Evolutionary conservation across 1,140 invertebrate species (phyloP).

Genomic region (Ceratina calcarata): DNA sequence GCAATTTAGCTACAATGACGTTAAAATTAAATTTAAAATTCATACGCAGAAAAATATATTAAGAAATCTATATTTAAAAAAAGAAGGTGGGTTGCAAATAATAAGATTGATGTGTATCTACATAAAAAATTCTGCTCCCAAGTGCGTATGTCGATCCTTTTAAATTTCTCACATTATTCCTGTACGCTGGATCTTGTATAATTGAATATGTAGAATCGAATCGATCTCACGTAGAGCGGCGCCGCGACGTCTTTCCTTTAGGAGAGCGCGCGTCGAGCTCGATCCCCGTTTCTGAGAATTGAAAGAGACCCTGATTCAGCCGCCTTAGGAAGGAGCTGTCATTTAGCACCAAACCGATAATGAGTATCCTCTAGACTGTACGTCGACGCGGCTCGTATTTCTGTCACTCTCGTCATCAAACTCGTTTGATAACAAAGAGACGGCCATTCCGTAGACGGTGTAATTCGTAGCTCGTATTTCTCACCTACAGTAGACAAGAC

Average conservation of each 20-base stretch:
- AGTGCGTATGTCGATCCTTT: no score
- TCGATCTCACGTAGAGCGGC: conserved; percentile 38
- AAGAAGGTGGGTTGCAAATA: no score
- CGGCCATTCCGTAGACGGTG: conserved; percentile 58
- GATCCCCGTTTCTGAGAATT: conserved; percentile 21
- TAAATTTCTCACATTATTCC: no score
- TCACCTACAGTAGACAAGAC: conserved; percentile 88
- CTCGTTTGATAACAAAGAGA: conserved; percentile 67
- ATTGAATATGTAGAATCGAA: conserved; percentile 7
- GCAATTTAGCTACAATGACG: no score
- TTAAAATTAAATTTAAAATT: no score
- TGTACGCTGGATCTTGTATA: conserved; percentile 1
- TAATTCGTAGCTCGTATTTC: conserved; percentile 62
- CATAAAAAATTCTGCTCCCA: no score
- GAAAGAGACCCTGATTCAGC: conserved; percentile 32
- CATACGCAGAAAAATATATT: no score
- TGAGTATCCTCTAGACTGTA: conserved; percentile 17
- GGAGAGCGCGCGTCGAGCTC: conserved; percentile 36
- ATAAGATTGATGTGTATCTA: no score
- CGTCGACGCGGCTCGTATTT: conserved; percentile 56
- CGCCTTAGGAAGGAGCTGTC: conserved; percentile 15
- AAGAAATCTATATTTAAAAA: no score
- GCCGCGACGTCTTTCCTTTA: conserved; percentile 42
- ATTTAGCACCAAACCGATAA: conserved; percentile 30
- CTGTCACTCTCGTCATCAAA: conserved; percentile 67